Percentiles rank a stretch among this genome's conserved stretches.
phyloP scores from a whole-genome alignment of 2,888 invertebrate genomes.

The Trachelus troglodyta region DNA sequence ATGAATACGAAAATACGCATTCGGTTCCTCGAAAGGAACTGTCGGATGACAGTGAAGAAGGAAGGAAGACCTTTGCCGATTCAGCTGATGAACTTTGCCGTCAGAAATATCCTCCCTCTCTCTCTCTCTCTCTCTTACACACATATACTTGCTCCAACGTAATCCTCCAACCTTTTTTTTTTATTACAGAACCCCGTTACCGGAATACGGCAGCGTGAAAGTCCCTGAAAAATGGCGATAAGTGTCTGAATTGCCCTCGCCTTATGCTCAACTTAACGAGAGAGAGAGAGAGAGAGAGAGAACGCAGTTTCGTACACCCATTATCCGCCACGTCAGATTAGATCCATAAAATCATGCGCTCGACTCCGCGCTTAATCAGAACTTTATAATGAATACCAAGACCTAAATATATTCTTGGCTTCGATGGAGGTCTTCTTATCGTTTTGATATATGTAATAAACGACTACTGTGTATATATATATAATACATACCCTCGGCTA shows the following conservation, averaged over 20 bases:
- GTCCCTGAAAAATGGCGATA: neutral
- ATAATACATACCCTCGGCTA: neutral
- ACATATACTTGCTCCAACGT: neutral
- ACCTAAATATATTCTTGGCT: neutral
- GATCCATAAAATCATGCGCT: neutral
- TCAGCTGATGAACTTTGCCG: neutral
- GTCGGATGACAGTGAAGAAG: neutral
- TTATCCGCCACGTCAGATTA: neutral
- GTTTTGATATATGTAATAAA: neutral
- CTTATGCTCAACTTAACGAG: neutral
- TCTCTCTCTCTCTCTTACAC: neutral
- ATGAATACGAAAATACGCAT: slow-evolving; percentile 16
- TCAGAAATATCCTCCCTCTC: neutral
- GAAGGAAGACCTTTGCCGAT: neutral
- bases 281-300: neutral
- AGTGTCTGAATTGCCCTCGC: neutral
- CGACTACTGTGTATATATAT: neutral
- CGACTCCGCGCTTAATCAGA: slow-evolving; percentile 30
- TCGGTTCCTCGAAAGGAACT: neutral
- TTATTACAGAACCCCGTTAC: neutral
- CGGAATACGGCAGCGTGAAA: neutral
- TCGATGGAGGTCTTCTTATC: neutral
- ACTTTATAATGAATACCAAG: slow-evolving; percentile 37
- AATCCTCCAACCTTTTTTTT: neutral
- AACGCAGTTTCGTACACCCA: neutral